Evolutionary conservation across 1,140 invertebrate species (phyloP).

Genomic region (Zaprionus nigranus): DNA sequence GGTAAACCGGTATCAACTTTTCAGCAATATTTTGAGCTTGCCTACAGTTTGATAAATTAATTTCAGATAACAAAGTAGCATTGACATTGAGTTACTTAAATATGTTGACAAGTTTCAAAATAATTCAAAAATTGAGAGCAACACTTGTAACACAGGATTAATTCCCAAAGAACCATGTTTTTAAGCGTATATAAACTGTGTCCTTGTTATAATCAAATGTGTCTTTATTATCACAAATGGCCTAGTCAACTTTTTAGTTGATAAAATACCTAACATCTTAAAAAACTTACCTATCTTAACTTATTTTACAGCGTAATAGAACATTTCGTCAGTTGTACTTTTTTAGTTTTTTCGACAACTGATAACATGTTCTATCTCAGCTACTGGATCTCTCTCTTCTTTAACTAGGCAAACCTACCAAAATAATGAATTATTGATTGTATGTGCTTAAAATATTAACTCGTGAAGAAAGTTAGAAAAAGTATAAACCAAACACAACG

Average conservation of each 20-base stretch:
- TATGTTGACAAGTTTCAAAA: not conserved
- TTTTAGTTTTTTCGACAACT: too few relatives aligned
- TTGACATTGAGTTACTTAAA: not conserved
- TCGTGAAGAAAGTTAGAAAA: not conserved
- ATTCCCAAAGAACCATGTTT: too few relatives aligned
- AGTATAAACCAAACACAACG: not conserved
- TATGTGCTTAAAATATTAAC: not conserved
- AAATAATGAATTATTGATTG: not conserved
- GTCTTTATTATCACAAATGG: not conserved
- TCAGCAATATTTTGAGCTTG: not conserved
- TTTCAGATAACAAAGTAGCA: not conserved
- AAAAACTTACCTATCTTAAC: slow-evolving; percentile 17
- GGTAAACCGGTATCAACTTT: not conserved
- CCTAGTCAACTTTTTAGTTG: not conserved
- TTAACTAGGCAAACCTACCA: not conserved
- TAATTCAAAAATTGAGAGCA: too few relatives aligned
- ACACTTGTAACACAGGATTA: too few relatives aligned
- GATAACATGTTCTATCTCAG: too few relatives aligned
- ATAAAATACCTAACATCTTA: not conserved
- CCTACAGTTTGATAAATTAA: not conserved
- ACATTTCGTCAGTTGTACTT: slow-evolving; percentile 3
- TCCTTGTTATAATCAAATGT: not conserved
- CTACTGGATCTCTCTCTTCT: too few relatives aligned
- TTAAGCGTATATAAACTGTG: too few relatives aligned
- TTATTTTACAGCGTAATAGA: not conserved